Conservation (phyloP, 2,888 invertebrate species). For the Amphipyra tragopoginis region DNA sequence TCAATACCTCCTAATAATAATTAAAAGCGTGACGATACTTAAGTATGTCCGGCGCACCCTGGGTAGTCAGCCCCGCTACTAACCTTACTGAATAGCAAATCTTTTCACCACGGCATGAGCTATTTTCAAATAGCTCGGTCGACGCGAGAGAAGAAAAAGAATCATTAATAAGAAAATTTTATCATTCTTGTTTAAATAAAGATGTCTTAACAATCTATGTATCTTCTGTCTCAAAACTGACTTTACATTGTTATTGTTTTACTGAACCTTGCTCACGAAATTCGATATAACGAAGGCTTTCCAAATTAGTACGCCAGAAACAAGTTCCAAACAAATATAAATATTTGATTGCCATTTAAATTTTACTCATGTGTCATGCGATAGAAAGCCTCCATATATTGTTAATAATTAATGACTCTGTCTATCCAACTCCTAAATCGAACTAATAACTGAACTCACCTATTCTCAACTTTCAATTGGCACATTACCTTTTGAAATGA, state of each 20-base stretch:
- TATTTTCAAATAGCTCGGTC: no score
- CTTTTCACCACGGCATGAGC: no score
- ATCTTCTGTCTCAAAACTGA: constrained; percentile 22
- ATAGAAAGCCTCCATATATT: constrained; percentile 74
- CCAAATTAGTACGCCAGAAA: constrained; percentile 55
- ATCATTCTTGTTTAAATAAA: no score
- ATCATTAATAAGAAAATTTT: neutral
- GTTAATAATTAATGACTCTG: constrained; percentile 77
- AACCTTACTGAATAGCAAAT: no score
- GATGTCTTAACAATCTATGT: constrained; percentile 14
- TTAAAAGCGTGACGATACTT: no score
- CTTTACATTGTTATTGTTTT: constrained; percentile 35
- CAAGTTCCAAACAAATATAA: constrained; percentile 68
- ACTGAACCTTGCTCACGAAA: constrained; percentile 42
- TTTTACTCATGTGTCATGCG: constrained; percentile 76
- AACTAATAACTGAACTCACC: constrained; percentile 80
- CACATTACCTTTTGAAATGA: constrained; percentile 79
- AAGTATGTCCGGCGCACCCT: no score
- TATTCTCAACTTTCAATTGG: constrained; percentile 78
- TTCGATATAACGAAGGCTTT: constrained; percentile 43
- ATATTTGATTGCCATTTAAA: constrained; percentile 77
- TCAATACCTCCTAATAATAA: no score
- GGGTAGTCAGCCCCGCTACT: no score
- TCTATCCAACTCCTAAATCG: constrained; percentile 77
- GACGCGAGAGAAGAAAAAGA: no score